Conservation (phyloP, 64 coral and sea anemone species). For the Anthopleura sola region DNA sequence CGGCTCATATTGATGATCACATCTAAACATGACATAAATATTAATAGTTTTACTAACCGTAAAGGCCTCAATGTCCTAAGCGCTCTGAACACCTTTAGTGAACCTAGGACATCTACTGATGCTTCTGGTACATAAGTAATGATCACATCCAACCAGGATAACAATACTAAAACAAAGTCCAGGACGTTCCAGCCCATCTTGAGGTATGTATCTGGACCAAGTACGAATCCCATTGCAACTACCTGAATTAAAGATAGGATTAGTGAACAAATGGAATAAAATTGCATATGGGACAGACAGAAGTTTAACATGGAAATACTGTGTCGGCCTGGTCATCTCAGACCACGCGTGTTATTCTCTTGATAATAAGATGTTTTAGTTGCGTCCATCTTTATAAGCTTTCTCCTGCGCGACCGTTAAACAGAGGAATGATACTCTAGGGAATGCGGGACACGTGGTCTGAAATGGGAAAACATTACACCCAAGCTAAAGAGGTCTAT, state of each 20-base stretch:
- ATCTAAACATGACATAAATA: no score
- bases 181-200: slow-evolving; percentile 88
- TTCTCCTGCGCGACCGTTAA: no score
- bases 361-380: no score
- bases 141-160: slow-evolving; percentile 90
- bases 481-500: background rate
- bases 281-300: no score
- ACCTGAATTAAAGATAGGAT: slow-evolving; percentile 33
- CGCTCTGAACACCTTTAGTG: slow-evolving; percentile 78
- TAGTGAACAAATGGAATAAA: background rate
- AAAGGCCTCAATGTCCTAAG: slow-evolving; percentile 87
- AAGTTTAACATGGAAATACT: background rate
- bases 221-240: slow-evolving; percentile 64
- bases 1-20: no score
- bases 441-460: no score
- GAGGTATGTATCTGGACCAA: slow-evolving; percentile 69
- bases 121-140: slow-evolving; percentile 49
- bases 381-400: no score
- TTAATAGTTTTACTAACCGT: slow-evolving; percentile 36
- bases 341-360: no score
- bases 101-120: slow-evolving; percentile 70
- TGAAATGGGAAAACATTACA: no score
- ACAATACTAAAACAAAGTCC: slow-evolving; percentile 64
- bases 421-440: no score
- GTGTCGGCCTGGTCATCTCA: no score